Percentiles rank a stretch among this genome's conserved stretches.
Conservation (phyloP, 2,797 vertebrate genomes). For the Artibeus lituratus region DNA sequence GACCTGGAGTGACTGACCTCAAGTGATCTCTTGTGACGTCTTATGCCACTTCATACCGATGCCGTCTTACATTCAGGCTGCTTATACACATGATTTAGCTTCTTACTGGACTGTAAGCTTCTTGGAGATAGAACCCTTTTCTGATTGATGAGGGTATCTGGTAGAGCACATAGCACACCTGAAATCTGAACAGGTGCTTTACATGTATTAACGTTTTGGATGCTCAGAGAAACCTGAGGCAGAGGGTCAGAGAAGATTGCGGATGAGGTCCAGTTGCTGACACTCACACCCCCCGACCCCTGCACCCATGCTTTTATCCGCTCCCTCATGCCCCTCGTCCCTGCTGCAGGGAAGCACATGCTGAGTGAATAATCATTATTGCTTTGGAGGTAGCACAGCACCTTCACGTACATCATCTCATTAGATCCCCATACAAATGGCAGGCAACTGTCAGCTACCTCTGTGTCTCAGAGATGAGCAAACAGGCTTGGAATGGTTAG, state of each 20-base stretch:
- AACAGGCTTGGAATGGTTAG: not conserved
- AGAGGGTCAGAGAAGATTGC: not conserved
- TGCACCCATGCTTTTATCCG: constrained; percentile 18
- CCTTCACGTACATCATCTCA: constrained; percentile 38
- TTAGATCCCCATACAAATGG: constrained; percentile 33
- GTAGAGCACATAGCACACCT: not conserved
- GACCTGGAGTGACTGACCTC: not conserved
- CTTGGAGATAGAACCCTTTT: not conserved
- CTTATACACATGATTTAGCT: not conserved
- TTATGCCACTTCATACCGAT: not conserved
- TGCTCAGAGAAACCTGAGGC: not conserved
- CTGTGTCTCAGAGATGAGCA: not conserved
- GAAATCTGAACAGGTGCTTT: not conserved
- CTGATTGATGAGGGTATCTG: not conserved
- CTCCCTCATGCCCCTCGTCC: constrained; percentile 23
- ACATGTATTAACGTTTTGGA: not conserved
- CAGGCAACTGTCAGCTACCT: not conserved
- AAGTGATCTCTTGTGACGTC: not conserved
- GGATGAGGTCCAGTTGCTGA: constrained; percentile 9
- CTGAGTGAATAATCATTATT: constrained; percentile 52
- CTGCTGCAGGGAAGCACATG: not conserved
- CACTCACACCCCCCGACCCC: not conserved
- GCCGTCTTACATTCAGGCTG: not conserved
- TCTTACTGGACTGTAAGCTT: not conserved
- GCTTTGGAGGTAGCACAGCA: constrained; percentile 21